A percentile compares a stretch with the other conserved stretches of the same genome.
These are phyloP conservation scores for Synergus laeviventris DNA, from an alignment of 2,888 invertebrate species.

Conservation along the genomic window DNA sequence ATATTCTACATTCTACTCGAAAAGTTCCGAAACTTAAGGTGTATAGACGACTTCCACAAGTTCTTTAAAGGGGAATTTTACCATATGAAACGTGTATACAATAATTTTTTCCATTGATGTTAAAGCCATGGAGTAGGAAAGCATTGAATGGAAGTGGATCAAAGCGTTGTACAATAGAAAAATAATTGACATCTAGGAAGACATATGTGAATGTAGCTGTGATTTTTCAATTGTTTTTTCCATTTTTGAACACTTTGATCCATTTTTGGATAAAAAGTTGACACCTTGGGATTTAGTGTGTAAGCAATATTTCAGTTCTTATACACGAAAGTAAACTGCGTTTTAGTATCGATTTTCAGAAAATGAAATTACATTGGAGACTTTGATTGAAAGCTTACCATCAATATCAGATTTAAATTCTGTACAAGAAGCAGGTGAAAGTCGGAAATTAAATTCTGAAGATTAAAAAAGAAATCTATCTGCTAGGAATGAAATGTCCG, in stretches of 20 bases:
- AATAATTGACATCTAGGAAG: too few species aligned
- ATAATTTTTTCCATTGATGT: not conserved
- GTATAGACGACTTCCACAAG: not conserved
- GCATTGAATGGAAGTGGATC: too few species aligned
- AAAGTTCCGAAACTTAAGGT: not conserved
- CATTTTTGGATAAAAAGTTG: too few species aligned
- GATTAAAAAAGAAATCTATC: not conserved
- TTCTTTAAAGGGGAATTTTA: not conserved
- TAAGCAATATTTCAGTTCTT: slow-evolving; percentile 3
- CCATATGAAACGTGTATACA: not conserved
- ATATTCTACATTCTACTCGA: slow-evolving; percentile 4
- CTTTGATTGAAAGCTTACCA: not conserved
- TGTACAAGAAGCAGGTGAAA: not conserved
- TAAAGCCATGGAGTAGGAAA: not conserved
- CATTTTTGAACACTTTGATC: too few species aligned
- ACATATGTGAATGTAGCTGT: too few species aligned
- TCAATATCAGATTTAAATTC: not conserved
- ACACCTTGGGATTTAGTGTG: too few species aligned
- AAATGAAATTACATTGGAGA: not conserved
- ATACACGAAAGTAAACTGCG: not conserved
- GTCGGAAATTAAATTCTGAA: not conserved
- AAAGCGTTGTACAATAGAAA: too few species aligned
- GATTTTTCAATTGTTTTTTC: too few species aligned
- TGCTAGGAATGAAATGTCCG: not conserved
- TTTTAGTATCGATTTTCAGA: not conserved